Evolutionary conservation across 1,140 invertebrate genomes (phyloP).

Genomic region (Brachionus manjavacas): DNA sequence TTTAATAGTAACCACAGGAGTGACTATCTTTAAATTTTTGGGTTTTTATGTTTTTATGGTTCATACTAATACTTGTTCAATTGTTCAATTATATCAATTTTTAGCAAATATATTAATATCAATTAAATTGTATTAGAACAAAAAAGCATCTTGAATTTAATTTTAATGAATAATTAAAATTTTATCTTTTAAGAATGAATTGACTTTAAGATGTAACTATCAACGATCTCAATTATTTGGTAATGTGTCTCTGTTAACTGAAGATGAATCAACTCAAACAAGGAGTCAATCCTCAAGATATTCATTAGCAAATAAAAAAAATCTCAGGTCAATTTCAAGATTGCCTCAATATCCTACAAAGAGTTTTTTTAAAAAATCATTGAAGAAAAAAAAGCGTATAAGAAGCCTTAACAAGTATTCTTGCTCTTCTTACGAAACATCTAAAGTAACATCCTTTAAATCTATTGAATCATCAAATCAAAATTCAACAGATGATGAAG

Average conservation of each 20-base stretch:
- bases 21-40: background rate
- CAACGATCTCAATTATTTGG: background rate
- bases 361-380: background rate
- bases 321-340: background rate
- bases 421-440: background rate
- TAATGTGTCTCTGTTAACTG: background rate
- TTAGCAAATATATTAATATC: background rate
- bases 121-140: slow-evolving; percentile 6
- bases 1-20: background rate
- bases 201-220: background rate
- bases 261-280: slow-evolving; percentile 7
- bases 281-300: background rate
- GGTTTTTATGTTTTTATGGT: background rate
- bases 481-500: background rate
- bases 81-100: background rate
- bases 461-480: background rate
- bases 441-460: background rate
- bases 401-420: background rate
- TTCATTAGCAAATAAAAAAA: background rate
- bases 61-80: background rate
- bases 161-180: background rate
- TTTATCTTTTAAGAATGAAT: background rate
- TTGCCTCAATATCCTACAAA: background rate
- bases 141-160: too few species aligned
- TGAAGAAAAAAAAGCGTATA: background rate